Base-by-base conservation (phyloP, 2,797 vertebrate species). In the Triplophysa yarkandensis region DNA sequence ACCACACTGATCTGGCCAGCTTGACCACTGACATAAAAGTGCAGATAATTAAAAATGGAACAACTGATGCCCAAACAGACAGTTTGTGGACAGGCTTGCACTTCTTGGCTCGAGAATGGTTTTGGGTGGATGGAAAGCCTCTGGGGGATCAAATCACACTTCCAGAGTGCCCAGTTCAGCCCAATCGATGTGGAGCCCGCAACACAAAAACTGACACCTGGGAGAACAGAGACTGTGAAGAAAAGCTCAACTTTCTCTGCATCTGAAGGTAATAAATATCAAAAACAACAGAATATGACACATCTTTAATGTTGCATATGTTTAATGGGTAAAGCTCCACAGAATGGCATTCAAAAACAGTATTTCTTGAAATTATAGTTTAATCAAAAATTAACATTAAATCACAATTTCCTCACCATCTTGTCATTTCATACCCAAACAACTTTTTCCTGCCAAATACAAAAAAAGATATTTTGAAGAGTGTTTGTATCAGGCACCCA, bases 191-290 rank as follows among this genome's bases (percentile, higher is more conserved):
- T 68, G 76, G 80, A 58, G 69, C 80, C 5, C 34, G 11, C 19
- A 14, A 17, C 21, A 28, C 17, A 19, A 69, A 27, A 4, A 41
- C 23, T 2, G 21, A 52, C 9, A 16, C 0, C 14, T 78, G 68
- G 68, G 76, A 64, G 6, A 73, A 34, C 63, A 41, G 32, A 57
- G 58, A 81, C 50, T 78, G 72, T 65, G 4, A 9, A 1, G 34
- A 68, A 25, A 68, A 50, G 32, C 68, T 67, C 28, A 75, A 68
- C 44, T 81, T 81, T 7, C 2, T 78, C 21, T 78, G 80, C 52
- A 58, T 23, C 60, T 64, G 19, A 64, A 58, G 34, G 1, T 4
- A 3, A 6, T 13, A 36, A 36, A 8, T 2, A n/a, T n/a, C n/a
- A n/a, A n/a, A n/a, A n/a, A 2, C 11, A 30, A 30, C 30, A 30